These are phyloP conservation scores for Marmota flaviventris DNA, from an alignment of 2,113 vertebrate genomes.

Conservation along the genomic window DNA sequence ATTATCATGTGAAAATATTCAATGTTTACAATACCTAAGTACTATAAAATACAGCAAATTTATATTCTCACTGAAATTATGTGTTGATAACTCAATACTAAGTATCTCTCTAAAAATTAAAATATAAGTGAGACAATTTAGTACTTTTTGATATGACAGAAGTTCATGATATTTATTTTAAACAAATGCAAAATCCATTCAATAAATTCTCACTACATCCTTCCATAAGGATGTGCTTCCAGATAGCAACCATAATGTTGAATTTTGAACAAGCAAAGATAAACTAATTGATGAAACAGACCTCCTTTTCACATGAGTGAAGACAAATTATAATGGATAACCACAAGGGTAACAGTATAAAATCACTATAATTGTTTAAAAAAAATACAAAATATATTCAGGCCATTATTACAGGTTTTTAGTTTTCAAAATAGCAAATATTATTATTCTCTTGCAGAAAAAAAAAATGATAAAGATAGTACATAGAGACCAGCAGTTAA, in stretches of 20 bases:
- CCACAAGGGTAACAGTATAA: neutral
- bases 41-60: neutral
- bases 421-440: constrained; percentile 21
- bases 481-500: neutral
- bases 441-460: neutral
- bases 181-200: neutral
- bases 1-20: constrained; percentile 53
- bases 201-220: constrained; percentile 51
- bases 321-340: constrained; percentile 37
- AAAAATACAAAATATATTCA: constrained; percentile 33
- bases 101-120: neutral
- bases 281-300: constrained; percentile 2
- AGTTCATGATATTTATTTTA: neutral
- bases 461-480: constrained; percentile 4
- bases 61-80: neutral
- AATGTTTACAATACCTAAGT: constrained; percentile 1
- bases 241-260: neutral
- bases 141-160: constrained; percentile 32
- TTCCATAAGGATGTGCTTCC: neutral
- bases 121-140: constrained; percentile 11
- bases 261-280: constrained; percentile 30
- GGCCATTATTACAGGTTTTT: neutral
- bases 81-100: constrained; percentile 15
- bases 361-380: constrained; percentile 19
- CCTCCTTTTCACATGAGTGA: constrained; percentile 12